These are phyloP conservation scores for Paedocypris micromegethes DNA, from an alignment of 2,797 vertebrate genomes.

Conservation along the genomic window DNA sequence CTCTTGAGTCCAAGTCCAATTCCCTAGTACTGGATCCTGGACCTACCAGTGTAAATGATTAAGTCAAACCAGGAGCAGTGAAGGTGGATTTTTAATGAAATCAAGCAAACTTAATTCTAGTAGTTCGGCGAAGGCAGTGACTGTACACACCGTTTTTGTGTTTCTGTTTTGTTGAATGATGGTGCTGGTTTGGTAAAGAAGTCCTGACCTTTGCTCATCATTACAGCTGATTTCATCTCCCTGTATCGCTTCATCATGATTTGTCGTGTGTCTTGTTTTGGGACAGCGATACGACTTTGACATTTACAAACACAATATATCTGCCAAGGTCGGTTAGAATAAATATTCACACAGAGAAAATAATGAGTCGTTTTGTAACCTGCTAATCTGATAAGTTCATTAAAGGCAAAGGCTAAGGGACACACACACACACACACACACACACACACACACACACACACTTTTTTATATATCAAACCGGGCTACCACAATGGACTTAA, in stretches of 20 bases:
- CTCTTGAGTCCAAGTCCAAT: too few relatives aligned
- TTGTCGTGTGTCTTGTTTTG: slow-evolving; percentile 8
- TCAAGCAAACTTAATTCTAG: too few relatives aligned
- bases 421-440: too few relatives aligned
- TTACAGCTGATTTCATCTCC: slow-evolving; percentile 16
- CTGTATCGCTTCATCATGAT: slow-evolving; percentile 16
- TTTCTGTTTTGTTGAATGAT: slow-evolving; percentile 17
- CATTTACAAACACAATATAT: slow-evolving; percentile 20
- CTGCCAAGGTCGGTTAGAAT: background rate
- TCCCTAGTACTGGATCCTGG: too few relatives aligned
- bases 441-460: too few relatives aligned
- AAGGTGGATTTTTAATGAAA: too few relatives aligned
- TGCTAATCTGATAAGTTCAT: slow-evolving; percentile 7
- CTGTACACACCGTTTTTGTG: background rate
- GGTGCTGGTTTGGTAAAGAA: slow-evolving; percentile 1
- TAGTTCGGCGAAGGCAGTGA: too few relatives aligned
- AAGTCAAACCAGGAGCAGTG: too few relatives aligned
- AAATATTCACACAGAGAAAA: background rate
- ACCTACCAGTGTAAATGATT: too few relatives aligned
- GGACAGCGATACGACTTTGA: slow-evolving; percentile 7
- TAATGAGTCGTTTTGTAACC: slow-evolving; percentile 22
- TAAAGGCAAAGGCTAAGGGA: too few relatives aligned
- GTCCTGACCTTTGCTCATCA: slow-evolving; percentile 17
- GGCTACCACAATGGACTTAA: too few relatives aligned
- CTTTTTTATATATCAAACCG: too few relatives aligned